Conservation (phyloP, 2,113 vertebrate species). For the Serinus canaria region DNA sequence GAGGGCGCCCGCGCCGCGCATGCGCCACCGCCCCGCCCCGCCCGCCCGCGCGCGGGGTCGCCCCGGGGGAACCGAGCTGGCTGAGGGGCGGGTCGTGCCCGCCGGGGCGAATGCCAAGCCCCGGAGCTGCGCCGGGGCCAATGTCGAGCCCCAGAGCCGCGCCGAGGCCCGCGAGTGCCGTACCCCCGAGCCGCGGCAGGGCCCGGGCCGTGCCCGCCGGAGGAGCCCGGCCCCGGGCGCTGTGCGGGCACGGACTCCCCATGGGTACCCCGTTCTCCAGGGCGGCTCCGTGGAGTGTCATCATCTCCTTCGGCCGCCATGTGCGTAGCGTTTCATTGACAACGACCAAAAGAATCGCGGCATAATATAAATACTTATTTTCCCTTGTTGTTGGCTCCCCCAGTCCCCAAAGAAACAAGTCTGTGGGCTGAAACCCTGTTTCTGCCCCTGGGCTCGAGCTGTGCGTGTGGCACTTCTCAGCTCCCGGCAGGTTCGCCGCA, state of each 20-base stretch:
- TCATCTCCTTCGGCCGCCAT: neutral
- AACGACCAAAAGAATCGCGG: neutral
- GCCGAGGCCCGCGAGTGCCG: no score
- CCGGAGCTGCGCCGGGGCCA: no score
- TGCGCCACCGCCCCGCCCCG: no score
- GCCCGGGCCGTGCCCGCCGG: no score
- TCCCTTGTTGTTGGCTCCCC: neutral
- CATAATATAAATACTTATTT: neutral
- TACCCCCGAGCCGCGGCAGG: fast-evolving
- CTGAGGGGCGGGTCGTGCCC: neutral
- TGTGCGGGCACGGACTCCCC: neutral
- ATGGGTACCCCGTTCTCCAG: fast-evolving
- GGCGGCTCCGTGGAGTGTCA: fast-evolving
- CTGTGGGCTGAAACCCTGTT: neutral
- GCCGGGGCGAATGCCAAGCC: no score
- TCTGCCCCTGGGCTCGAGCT: neutral
- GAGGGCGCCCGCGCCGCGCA: no score
- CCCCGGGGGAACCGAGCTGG: neutral
- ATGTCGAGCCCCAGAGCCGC: neutral
- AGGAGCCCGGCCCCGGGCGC: neutral
- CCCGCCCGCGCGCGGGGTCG: neutral
- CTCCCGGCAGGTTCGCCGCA: fast-evolving
- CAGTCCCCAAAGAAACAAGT: neutral
- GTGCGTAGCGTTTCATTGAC: neutral
- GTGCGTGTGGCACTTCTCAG: fast-evolving